Evolutionary conservation across 2,888 invertebrate genomes (phyloP), one percentile per base, ranked within the genome.

Genomic region (Stenichneumon culpator): DNA sequence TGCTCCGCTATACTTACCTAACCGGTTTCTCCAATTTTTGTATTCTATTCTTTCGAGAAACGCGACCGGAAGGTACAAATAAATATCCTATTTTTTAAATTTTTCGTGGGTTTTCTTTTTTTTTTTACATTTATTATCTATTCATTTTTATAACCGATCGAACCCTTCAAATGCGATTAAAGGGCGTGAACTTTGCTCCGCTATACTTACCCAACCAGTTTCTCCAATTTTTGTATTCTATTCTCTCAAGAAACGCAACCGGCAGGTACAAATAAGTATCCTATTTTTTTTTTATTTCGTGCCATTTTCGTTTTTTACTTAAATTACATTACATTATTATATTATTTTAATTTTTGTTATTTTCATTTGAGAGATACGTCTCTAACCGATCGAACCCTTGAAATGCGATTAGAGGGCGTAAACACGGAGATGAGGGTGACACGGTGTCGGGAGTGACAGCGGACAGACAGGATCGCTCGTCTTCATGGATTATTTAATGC

Each of bases 331-430:
- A n/a, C n/a, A n/a, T n/a, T n/a, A n/a, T n/a, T 44, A 11, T 54
- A 36, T n/a, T 16, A 22, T 22, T 19, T 25, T 63, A 3, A 22
- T 75, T 3, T 54, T n/a, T 28, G n/a, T 28, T 36, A 39, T 69
- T 73, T 47, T 4, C 70, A 70, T 50, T 39, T 19, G 19, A 75
- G 72, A 81, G 65, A 54, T 22, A 50, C 28, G 54, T 60, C 50
- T 90, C 88, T 90, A 90, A 91, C 90, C 90, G 90, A 91, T 90
- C 89, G 90, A 86, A 87, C 88, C 87, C 83, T 87, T 39, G 77
- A 88, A 91, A 92, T 89, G 80, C 86, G 90, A 92, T 93, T 92
- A 91, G 68, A 60, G 44, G 86, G 84, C 82, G 89, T 90, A 91
- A 92, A 93, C 89, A 90, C 89, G 44, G 36, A 47, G 60, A 25